These are phyloP conservation scores for Dromiciops gliroides DNA, from an alignment of 2,113 vertebrate species.

Conservation along the genomic window DNA sequence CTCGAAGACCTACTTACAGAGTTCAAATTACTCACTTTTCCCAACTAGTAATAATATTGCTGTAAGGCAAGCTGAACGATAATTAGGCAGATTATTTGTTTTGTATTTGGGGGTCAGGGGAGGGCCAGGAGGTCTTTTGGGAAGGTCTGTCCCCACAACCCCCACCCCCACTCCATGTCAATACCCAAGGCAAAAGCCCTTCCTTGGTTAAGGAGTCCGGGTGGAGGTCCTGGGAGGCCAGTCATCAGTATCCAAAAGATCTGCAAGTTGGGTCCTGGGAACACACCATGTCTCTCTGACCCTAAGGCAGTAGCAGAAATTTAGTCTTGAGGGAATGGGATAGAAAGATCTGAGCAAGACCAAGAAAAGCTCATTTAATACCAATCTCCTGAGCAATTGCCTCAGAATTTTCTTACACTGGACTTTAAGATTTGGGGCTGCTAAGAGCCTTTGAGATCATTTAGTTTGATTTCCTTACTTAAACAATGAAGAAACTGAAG, in stretches of 20 bases:
- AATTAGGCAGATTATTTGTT: neutral
- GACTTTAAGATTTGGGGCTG: neutral
- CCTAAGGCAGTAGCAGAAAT: neutral
- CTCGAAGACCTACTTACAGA: neutral
- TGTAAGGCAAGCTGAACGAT: neutral
- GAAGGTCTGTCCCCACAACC: neutral
- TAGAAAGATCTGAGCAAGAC: neutral
- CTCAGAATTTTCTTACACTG: neutral
- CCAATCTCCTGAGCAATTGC: neutral
- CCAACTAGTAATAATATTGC: neutral
- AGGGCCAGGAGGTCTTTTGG: neutral
- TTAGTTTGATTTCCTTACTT: neutral
- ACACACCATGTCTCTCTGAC: neutral
- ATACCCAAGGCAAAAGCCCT: neutral
- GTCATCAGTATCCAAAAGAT: neutral
- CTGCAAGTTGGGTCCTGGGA: neutral
- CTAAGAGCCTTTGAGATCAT: neutral
- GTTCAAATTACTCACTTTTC: neutral
- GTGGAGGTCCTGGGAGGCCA: neutral
- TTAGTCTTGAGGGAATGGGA: neutral
- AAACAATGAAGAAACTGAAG: neutral
- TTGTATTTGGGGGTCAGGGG: neutral
- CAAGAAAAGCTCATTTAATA: neutral
- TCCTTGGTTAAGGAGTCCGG: neutral
- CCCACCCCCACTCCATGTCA: neutral